These are phyloP conservation scores for Erpobdella octoculata DNA, from an alignment of 2,888 invertebrate genomes.

Conservation along the genomic window DNA sequence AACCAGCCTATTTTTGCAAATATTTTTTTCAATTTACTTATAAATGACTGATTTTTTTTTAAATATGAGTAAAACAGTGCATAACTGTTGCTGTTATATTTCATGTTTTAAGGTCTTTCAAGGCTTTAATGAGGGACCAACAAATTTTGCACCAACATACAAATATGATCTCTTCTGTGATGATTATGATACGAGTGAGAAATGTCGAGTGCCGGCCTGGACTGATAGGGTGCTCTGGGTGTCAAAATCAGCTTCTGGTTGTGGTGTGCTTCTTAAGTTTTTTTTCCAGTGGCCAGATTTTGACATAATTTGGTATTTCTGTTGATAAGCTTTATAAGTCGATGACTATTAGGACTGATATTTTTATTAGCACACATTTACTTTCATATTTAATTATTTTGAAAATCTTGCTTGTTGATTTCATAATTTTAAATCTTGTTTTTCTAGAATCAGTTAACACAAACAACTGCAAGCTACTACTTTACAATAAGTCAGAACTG, in stretches of 20 bases:
- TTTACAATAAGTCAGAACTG: slow-evolving; percentile 85
- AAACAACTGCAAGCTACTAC: slow-evolving; percentile 63
- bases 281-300: background rate
- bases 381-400: too few relatives aligned
- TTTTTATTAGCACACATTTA: too few relatives aligned
- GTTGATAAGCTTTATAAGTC: background rate
- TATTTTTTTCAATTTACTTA: too few relatives aligned
- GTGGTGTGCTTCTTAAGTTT: background rate
- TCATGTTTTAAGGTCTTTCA: slow-evolving; percentile 84
- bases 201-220: slow-evolving; percentile 92
- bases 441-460: too few relatives aligned
- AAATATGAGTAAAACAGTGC: too few relatives aligned
- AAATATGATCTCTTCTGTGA: slow-evolving; percentile 97
- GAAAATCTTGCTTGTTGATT: too few relatives aligned
- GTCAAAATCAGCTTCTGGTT: slow-evolving; percentile 20
- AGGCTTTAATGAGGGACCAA: slow-evolving; percentile 83
- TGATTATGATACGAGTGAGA: slow-evolving; percentile 97
- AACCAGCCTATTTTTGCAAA: too few relatives aligned
- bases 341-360: too few relatives aligned
- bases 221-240: slow-evolving; percentile 95
- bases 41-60: too few relatives aligned
- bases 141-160: slow-evolving; percentile 89
- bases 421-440: too few relatives aligned
- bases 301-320: background rate
- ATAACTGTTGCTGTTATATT: too few relatives aligned